Evolutionary conservation across 2,888 invertebrate species (phyloP).

Genomic region (Apodemia duryi): DNA sequence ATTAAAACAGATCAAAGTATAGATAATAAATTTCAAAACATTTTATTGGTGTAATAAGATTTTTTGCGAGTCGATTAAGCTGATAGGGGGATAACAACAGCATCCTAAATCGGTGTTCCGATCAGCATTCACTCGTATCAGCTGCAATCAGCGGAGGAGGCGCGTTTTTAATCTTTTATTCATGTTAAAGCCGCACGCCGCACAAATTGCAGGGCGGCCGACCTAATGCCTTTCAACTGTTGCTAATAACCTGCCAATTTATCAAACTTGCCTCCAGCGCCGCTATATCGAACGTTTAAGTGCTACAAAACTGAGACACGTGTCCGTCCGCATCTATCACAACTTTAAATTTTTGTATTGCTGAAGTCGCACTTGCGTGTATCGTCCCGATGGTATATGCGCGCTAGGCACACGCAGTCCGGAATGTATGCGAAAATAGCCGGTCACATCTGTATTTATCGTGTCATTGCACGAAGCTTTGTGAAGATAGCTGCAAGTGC

Average conservation of each 20-base stretch:
- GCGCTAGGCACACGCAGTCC: too few species aligned
- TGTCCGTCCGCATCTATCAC: slow-evolving; percentile 6
- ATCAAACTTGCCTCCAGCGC: slow-evolving; percentile 65
- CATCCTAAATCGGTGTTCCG: slow-evolving; percentile 46
- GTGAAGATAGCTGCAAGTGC: too few species aligned
- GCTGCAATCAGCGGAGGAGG: slow-evolving; percentile 58
- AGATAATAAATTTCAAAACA: slow-evolving; percentile 29
- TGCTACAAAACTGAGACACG: slow-evolving; percentile 16
- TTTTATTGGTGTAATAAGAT: slow-evolving; percentile 36
- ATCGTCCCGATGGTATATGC: too few species aligned
- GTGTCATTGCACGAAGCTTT: too few species aligned
- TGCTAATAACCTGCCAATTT: slow-evolving; percentile 79
- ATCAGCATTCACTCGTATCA: slow-evolving; percentile 53
- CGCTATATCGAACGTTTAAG: slow-evolving; percentile 15
- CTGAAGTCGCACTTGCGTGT: too few species aligned
- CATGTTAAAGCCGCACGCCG: slow-evolving; percentile 55
- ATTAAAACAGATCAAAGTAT: slow-evolving; percentile 24
- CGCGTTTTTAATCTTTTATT: slow-evolving; percentile 71
- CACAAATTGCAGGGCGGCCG: slow-evolving; percentile 75
- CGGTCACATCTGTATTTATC: too few species aligned
- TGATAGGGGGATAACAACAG: slow-evolving; percentile 44
- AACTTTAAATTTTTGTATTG: background rate
- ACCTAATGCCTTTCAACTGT: slow-evolving; percentile 79
- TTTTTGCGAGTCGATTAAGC: slow-evolving; percentile 38
- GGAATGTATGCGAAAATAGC: too few species aligned